Evolutionary conservation across 64 coral and sea anemone species (phyloP), one percentile per base, ranked within the genome.

Genomic region (Pachyseris speciosa): DNA sequence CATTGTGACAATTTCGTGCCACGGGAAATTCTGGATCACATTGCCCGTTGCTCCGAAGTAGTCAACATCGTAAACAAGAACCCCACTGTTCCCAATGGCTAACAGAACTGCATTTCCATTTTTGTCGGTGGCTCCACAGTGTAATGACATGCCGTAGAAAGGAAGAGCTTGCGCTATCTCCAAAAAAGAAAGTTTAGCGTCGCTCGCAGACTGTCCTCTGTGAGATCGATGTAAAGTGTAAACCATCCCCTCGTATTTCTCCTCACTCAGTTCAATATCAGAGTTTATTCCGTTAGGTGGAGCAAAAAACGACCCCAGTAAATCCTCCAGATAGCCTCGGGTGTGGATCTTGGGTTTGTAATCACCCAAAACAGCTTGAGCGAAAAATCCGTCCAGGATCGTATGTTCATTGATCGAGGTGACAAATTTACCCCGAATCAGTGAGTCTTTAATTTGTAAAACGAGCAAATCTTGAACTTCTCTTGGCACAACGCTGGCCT

Each of bases 241-340:
- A 28, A 99, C 97, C 59, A 92, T 84, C 37, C 74, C 32, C 87
- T 99, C 97, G 58, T 99, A 99, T 34, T 95, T 75, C 10, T 68
- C 67, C 52, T 92, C 90, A 25, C 65, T 93, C 22, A 95, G 60
- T 86, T 90, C 90, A 16, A 43, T 43, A 34, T 92, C 87, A 13
- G 70, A 99, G 75, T 99, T 99, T 65, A 99, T 93, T 31, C 97
- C 94, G 72, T 87, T 95, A 8, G 97, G 97, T 8, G 89, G 90
- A 28, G 83, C 94, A 48, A 93, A 99, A 31, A 99, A 93, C 9
- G 89, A 76, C 1, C 93, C 97, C 1, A 99, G 67, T 53, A 92
- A 76, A 71, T 95, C 86, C 72, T 99, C 93, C 7, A 99, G 42
- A 37, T 99, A 99, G 22, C 94, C 97, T 65, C 67, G 88, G 0